Conservation (phyloP, 2,797 vertebrate genomes). For the Eremophila alpestris region DNA sequence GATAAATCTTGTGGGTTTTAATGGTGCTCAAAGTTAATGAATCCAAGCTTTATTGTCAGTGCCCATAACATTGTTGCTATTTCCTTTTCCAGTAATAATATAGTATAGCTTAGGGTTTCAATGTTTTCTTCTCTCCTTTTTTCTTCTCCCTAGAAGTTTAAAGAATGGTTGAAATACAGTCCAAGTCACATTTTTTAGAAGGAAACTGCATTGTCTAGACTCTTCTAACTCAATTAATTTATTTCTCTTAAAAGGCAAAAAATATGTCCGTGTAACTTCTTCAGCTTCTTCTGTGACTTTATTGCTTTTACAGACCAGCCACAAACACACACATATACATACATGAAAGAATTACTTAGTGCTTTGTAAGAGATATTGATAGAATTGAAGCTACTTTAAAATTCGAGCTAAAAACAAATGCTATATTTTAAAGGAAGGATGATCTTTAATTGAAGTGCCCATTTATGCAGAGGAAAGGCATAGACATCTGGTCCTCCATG, state of each 20-base stretch:
- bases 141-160: conserved; percentile 20
- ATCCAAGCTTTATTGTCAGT: conserved; percentile 65
- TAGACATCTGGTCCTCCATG: neutral
- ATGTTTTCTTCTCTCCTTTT: neutral
- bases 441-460: neutral
- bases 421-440: neutral
- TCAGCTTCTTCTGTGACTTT: neutral
- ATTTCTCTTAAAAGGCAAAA: conserved; percentile 59
- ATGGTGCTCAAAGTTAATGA: conserved; percentile 11
- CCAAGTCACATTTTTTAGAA: conserved; percentile 62
- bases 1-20: conserved; percentile 53
- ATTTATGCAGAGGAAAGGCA: neutral
- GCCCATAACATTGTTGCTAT: conserved; percentile 69
- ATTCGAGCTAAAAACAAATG: neutral
- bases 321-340: too few species aligned
- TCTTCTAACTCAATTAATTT: conserved; percentile 50
- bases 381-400: neutral
- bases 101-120: conserved; percentile 23
- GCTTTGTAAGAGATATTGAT: neutral
- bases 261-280: conserved; percentile 38
- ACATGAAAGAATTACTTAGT: neutral
- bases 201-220: conserved; percentile 46
- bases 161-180: conserved; percentile 51
- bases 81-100: conserved; percentile 73
- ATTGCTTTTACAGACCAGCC: neutral